A percentile compares a stretch with the other conserved stretches of the same genome.
Conservation (phyloP, 2,797 vertebrate species). For the Monodelphis domestica region DNA sequence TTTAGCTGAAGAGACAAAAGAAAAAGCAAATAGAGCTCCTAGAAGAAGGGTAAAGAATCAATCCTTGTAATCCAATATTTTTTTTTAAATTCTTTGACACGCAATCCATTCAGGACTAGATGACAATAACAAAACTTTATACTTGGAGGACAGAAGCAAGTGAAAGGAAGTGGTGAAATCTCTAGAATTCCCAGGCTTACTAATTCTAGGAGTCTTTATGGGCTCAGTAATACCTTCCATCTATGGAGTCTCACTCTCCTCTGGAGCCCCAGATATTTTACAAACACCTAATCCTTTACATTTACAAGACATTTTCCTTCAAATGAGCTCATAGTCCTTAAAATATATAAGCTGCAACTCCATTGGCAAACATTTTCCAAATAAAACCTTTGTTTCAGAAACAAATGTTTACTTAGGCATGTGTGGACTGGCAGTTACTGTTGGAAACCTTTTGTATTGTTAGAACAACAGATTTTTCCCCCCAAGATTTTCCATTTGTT, state of each 20-base stretch:
- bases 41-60: slow-evolving; percentile 13
- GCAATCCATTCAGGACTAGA: neutral
- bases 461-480: neutral
- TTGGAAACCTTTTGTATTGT: slow-evolving; percentile 19
- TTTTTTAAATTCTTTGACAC: neutral
- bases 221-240: neutral
- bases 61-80: neutral
- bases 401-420: slow-evolving; percentile 33
- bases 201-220: slow-evolving; percentile 1
- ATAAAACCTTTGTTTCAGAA: slow-evolving; percentile 38
- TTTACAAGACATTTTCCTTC: slow-evolving; percentile 30
- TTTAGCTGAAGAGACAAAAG: slow-evolving; percentile 24
- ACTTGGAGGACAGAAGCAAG: slow-evolving; percentile 1
- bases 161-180: neutral
- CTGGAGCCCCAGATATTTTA: neutral
- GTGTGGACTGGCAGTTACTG: slow-evolving; percentile 22
- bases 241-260: neutral
- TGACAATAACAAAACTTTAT: neutral
- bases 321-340: slow-evolving; percentile 6
- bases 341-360: slow-evolving; percentile 3
- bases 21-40: slow-evolving; percentile 22
- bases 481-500: slow-evolving; percentile 46
- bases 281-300: slow-evolving; percentile 26
- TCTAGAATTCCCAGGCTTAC: slow-evolving; percentile 28
- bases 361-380: slow-evolving; percentile 26